These are phyloP conservation scores for Phortica variegata DNA, from an alignment of 1,140 invertebrate species.

Conservation along the genomic window DNA sequence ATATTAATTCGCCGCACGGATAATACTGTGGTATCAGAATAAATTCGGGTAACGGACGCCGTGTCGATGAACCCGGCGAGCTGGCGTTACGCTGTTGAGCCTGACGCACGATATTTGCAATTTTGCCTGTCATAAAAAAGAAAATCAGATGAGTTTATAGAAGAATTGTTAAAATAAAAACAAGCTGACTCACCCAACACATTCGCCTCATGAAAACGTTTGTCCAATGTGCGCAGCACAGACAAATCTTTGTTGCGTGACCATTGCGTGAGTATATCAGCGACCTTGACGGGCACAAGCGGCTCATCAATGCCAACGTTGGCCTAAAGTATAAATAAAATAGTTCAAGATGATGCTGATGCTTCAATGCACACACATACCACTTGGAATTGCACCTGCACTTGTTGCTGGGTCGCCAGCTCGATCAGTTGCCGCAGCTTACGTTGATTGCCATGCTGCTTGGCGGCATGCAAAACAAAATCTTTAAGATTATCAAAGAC, in stretches of 20 bases:
- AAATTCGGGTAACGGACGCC: conserved; percentile 36
- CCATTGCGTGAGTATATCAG: conserved; percentile 40
- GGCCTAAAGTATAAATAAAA: conserved; percentile 11
- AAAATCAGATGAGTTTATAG: not conserved
- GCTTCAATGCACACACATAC: conserved; percentile 19
- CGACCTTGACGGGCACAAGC: conserved; percentile 37
- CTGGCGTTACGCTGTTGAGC: conserved; percentile 25
- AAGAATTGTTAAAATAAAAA: not conserved
- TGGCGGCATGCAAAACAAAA: conserved; percentile 40
- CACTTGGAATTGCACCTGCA: conserved; percentile 40
- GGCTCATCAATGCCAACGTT: conserved; percentile 13
- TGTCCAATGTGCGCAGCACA: conserved; percentile 37
- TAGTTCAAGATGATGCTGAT: too few relatives aligned
- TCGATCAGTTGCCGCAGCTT: conserved; percentile 46
- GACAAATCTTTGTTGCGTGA: conserved; percentile 37
- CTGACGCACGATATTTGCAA: conserved; percentile 45
- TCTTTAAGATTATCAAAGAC: conserved; percentile 29
- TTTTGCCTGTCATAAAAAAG: conserved; percentile 34
- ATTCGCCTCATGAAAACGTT: conserved; percentile 40
- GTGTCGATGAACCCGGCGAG: conserved; percentile 14
- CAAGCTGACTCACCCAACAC: conserved; percentile 31
- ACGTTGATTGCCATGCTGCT: conserved; percentile 42
- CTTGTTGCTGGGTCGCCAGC: conserved; percentile 30
- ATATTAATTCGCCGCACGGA: conserved; percentile 37
- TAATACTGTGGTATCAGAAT: conserved; percentile 54